Base-by-base conservation (phyloP, 2,113 vertebrate genomes). In the Garra rufa region DNA sequence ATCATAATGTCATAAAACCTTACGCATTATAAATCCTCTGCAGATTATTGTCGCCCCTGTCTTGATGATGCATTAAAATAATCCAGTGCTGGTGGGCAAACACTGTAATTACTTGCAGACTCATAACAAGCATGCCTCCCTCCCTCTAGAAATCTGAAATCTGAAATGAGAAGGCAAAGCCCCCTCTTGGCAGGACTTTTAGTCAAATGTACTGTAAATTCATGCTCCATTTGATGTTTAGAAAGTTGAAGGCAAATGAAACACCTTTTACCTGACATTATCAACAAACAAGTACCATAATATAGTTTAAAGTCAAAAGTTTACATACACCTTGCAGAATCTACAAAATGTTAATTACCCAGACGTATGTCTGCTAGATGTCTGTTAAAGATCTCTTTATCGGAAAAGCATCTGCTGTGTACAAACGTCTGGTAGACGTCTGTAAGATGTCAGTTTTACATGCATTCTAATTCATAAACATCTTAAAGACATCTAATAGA, bases 21-120 rank as follows among this genome's bases (percentile, higher is more conserved):
- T 82, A 43, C 70, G 43, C 24, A 28, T 26, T 43, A 10, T 55
- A 84, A 87, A 63, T 70, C 57, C 17, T 71, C 75, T 3, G 6
- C 43, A 82, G 82, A 84, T 70, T 84, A 76, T 46, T 43, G 61
- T 71, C 67, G 48, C 86, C 50, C 41, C 74, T 28, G 24, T 79
- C 24, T 73, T 74, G 83, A 81, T 81, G 52, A 55, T 80, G 83
- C 24, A 41, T 38, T 15, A 44, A 74, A 74, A 65, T 48, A 38
- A 83, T 34, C 55, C 82, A 67, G 59, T n/a, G 11, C 46, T 65
- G 73, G 73, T 67, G 43, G 55, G 82, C 75, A 41, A 77, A 77
- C 50, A 59, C 75, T 77, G 52, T 57, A 59, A 77, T 59, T 77
- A 77, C 30, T 38, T 38, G 26, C 28, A 59, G 75, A 41, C 55